A percentile compares a stretch with the other conserved stretches of the same genome.
Evolutionary conservation across 2,113 vertebrate genomes (phyloP).

Genomic region (Vulpes ferrilata): DNA sequence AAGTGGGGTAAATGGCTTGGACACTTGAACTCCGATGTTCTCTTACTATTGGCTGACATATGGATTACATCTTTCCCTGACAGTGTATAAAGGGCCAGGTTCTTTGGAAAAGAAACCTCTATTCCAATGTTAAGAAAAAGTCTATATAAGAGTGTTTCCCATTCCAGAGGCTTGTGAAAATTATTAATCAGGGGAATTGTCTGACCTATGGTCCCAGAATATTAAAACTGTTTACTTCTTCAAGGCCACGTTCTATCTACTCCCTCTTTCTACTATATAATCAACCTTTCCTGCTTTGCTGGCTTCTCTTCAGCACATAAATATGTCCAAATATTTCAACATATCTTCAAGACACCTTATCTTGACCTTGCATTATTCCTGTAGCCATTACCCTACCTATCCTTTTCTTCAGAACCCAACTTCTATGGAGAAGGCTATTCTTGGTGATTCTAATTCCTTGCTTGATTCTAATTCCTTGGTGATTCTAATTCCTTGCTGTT

Average conservation of each 20-base stretch:
- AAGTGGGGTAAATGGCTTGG: neutral
- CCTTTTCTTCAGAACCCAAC: neutral
- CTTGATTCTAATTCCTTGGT: neutral
- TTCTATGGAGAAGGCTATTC: neutral
- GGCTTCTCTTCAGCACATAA: neutral
- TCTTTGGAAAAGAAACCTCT: slow-evolving; percentile 8
- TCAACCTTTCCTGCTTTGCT: neutral
- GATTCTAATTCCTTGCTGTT: neutral
- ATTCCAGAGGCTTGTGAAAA: neutral
- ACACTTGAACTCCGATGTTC: neutral
- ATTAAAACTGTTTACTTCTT: neutral
- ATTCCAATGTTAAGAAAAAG: neutral
- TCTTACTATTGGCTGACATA: neutral
- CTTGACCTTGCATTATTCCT: neutral
- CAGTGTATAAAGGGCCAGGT: neutral
- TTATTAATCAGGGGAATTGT: neutral
- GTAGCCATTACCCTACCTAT: neutral
- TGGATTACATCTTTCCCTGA: neutral
- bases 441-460: neutral
- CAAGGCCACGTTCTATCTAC: neutral
- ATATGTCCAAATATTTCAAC: neutral
- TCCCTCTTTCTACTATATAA: neutral
- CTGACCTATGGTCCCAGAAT: neutral
- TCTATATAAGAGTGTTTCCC: neutral
- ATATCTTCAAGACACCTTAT: neutral